Evolutionary conservation across 1,140 invertebrate genomes (phyloP), one percentile per base, ranked within the genome.

Genomic region (Hestina assimilis): DNA sequence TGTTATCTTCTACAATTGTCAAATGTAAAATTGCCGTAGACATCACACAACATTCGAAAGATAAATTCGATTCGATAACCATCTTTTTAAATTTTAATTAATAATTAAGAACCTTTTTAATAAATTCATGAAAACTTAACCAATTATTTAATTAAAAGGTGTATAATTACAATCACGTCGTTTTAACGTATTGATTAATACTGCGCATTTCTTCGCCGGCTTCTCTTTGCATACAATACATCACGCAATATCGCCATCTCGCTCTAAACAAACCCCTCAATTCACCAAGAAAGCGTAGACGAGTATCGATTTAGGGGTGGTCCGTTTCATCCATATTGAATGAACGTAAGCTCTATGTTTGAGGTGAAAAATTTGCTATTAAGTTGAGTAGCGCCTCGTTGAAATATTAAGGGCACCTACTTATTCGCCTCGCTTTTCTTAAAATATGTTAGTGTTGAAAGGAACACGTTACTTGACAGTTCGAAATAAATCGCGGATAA

Each of bases 241-340:
- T 29, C 54, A 56, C 43, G 54, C 57, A 20, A 41, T 48, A 45
- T n/a, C 19, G n/a, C 24, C 19, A n/a, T 42, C 54, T 43, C 54
- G 15, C 57, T 38, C 57, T 59, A 52, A 48, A 58, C 55, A 50
- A 54, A 45, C 46, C 40, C 20, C 33, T 28, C n/a, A n/a, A 9
- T 17, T 29, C 60, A 46, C 28, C 21, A 40, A 51, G 47, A 45
- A 41, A 43, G 23, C 55, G 19, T 38, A 48, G 45, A 51, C 43
- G 24, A 43, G 14, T 63, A 63, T 59, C 26, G 61, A 63, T 63
- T 58, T 31, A 35, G 6, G 57, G 50, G 55, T 35, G 47, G 48
- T 33, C 31, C 24, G 28, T 15, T 50, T 9, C 62, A 65, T 69
- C 45, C 59, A 69, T 69, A 69, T 69, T 69, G 55, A 62, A 69